Percentiles rank a stretch among this genome's conserved stretches.
Conservation (phyloP, 2,113 vertebrate species). For the Damaliscus lunatus region DNA sequence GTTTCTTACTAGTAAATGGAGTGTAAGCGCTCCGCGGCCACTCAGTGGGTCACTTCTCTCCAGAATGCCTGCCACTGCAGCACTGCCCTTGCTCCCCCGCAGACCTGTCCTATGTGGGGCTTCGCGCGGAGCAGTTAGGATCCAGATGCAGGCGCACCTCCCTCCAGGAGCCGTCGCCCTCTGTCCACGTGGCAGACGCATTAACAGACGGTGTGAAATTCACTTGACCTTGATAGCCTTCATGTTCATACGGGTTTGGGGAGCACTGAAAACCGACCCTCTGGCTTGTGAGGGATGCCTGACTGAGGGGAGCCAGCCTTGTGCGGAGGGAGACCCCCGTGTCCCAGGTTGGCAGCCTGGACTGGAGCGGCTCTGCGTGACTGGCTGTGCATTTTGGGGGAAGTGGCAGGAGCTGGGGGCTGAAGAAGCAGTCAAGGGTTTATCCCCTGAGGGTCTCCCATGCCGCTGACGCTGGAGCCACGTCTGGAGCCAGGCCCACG, state of each 20-base stretch:
- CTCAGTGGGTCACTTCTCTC: not conserved
- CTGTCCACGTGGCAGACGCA: not conserved
- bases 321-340: not conserved
- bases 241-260: not conserved
- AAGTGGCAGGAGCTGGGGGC: not conserved
- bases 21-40: not conserved
- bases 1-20: not conserved
- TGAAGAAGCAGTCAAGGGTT: not conserved
- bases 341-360: not conserved
- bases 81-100: accelerated
- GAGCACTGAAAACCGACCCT: not conserved
- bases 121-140: not conserved
- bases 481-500: not conserved
- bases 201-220: not conserved
- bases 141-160: accelerated
- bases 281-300: not conserved
- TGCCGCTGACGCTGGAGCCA: not conserved
- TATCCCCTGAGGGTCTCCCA: not conserved
- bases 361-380: accelerated
- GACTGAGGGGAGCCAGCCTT: not conserved
- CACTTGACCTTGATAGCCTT: too few species aligned
- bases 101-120: not conserved
- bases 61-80: accelerated
- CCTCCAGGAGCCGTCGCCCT: not conserved
- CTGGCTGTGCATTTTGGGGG: accelerated